A percentile compares a stretch with the other conserved stretches of the same genome.
phyloP scores from a whole-genome alignment of 2,113 vertebrate genomes.

The Coturnix japonica region DNA sequence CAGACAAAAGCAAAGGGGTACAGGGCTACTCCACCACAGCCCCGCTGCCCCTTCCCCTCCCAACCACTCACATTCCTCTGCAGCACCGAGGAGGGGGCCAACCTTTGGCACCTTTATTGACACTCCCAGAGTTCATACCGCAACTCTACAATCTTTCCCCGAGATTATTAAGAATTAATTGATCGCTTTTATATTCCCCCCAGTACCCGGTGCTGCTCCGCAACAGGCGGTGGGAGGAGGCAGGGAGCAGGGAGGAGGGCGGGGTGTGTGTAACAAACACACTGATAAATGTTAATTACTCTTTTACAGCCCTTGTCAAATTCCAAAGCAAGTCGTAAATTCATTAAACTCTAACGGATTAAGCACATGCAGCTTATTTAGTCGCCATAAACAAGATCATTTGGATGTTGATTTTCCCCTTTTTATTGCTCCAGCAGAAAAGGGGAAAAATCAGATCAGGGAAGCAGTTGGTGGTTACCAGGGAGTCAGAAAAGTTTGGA shows the following conservation, averaged over 20 bases:
- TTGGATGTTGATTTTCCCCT: slow-evolving; percentile 84
- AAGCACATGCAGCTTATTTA: slow-evolving; percentile 86
- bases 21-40: not conserved
- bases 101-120: slow-evolving; percentile 74
- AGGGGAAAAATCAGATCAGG: slow-evolving; percentile 52
- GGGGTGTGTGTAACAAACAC: slow-evolving; percentile 73
- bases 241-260: slow-evolving; percentile 49
- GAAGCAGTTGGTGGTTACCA: slow-evolving; percentile 50
- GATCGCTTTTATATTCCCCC: slow-evolving; percentile 75
- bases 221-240: slow-evolving; percentile 51
- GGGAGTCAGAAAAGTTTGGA: slow-evolving; percentile 56
- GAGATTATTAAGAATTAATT: slow-evolving; percentile 80
- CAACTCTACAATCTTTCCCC: slow-evolving; percentile 69
- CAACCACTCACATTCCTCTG: slow-evolving; percentile 25
- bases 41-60: not conserved
- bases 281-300: slow-evolving; percentile 81
- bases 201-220: slow-evolving; percentile 61
- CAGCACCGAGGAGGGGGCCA: not conserved
- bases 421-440: slow-evolving; percentile 81
- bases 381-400: slow-evolving; percentile 86
- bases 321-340: slow-evolving; percentile 86
- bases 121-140: slow-evolving; percentile 73
- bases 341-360: slow-evolving; percentile 86
- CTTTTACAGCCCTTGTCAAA: slow-evolving; percentile 86
- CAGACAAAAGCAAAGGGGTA: not conserved